phyloP scores from a whole-genome alignment of 2,888 invertebrate genomes.

The Nymphalis polychloros region DNA sequence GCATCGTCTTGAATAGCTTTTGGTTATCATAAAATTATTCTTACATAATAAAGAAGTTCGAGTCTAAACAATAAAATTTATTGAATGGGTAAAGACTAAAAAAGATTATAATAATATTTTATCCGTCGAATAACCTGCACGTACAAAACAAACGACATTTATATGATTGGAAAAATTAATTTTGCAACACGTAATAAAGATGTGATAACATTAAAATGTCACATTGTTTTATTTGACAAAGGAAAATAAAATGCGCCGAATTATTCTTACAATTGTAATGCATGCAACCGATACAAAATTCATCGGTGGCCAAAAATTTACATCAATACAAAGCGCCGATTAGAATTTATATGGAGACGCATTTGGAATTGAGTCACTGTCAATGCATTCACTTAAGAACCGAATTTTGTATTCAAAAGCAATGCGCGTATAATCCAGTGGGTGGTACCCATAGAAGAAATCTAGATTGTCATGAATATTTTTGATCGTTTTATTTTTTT shows the following conservation, averaged over 20 bases:
- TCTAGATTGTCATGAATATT: constrained; percentile 66
- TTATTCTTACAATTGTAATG: background rate
- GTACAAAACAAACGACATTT: constrained; percentile 2
- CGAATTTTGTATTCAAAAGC: constrained; percentile 69
- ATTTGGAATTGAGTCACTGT: constrained; percentile 63
- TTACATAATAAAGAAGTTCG: background rate
- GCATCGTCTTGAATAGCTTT: constrained; percentile 4
- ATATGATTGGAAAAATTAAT: constrained; percentile 9
- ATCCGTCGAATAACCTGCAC: constrained; percentile 10
- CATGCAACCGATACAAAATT: constrained; percentile 22
- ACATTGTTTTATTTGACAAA: constrained; percentile 16
- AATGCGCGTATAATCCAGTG: constrained; percentile 70
- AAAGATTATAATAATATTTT: background rate
- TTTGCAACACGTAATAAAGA: constrained; percentile 3
- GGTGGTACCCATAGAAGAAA: constrained; percentile 63
- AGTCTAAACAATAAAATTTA: background rate
- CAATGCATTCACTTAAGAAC: constrained; percentile 63
- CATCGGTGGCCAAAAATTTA: constrained; percentile 40
- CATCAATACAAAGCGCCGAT: constrained; percentile 42
- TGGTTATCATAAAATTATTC: constrained; percentile 1
- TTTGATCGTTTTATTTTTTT: constrained; percentile 50
- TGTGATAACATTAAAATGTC: constrained; percentile 16
- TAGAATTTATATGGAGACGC: constrained; percentile 64
- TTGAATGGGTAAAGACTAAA: background rate
- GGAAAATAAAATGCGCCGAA: constrained; percentile 18